Evolutionary conservation across 1,140 invertebrate species (phyloP), one percentile per base, ranked within the genome.

Genomic region (Charaxes varanes): DNA sequence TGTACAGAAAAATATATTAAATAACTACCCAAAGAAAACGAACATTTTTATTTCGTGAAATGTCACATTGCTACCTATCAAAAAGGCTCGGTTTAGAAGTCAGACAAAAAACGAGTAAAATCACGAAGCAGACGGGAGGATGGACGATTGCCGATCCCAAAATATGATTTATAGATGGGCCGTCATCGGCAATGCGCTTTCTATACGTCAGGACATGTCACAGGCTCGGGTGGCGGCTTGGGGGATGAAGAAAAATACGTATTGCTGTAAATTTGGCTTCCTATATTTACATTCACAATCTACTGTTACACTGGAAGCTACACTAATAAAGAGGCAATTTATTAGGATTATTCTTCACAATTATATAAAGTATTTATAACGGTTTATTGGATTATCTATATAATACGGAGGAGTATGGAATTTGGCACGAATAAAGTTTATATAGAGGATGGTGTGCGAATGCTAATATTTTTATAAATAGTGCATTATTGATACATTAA

Each of bases 151-250:
- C 63, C 62, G 63, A 63, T 61, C 62, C 69, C 70, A 55, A 69
- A 69, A 77, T 77, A 82, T 82, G 74, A 82, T 82, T 82, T 82
- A 82, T 82, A 82, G 74, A 72, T 64, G 56, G 55, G 53, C 66
- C 71, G 78, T 82, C 78, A 79, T 60, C 54, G 63, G 50, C 78
- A 82, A 74, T 79, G 59, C 74, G 74, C 67, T 74, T 82, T 78
- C 70, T 79, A 78, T 77, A 79, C 74, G 64, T 80, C 73, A 78
- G 44, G 52, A 63, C 61, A 40, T 78, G 73, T 81, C 73, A 74
- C 64, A 55, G 56, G 50, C 51, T 57, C 55, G 47, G 32, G 34
- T 45, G 6, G 18, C 32, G 47, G 33, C 41, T 31, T 41, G 45
- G 52, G 58, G 56, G 54, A 64, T 41, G 53, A 71, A 73, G 68